Evolutionary conservation across 1,140 invertebrate species (phyloP).

Genomic region (Heliconius himera): DNA sequence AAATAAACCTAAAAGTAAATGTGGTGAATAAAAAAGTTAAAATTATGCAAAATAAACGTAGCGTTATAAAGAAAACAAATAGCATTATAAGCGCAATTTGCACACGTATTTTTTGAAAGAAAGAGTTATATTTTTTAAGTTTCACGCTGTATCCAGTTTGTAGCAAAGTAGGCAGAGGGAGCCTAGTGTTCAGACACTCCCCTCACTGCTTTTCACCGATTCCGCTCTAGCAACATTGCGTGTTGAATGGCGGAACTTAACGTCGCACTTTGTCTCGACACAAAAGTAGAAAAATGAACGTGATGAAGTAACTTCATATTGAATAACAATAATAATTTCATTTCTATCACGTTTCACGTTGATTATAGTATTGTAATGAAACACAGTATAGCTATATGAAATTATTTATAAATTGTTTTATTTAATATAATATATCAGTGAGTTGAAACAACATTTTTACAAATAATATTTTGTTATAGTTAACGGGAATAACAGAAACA

Average conservation of each 20-base stretch:
- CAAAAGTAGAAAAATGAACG: too few species aligned
- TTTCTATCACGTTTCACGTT: not conserved
- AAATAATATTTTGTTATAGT: too few species aligned
- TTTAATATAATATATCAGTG: too few species aligned
- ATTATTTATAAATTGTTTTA: not conserved
- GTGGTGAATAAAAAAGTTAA: not conserved
- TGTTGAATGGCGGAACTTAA: too few species aligned
- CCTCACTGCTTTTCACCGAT: too few species aligned
- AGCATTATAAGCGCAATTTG: not conserved
- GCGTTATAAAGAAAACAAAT: conserved; percentile 13
- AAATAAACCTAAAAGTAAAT: conserved; percentile 1
- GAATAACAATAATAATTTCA: not conserved
- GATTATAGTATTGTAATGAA: not conserved
- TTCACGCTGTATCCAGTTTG: too few species aligned
- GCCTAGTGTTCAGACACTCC: not conserved
- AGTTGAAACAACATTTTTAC: too few species aligned
- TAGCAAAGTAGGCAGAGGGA: too few species aligned
- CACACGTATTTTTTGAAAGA: not conserved
- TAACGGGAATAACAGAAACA: too few species aligned
- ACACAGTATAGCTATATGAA: not conserved
- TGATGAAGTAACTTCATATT: not conserved
- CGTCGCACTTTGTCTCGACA: too few species aligned
- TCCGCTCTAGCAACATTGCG: too few species aligned
- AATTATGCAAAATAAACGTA: conserved; percentile 11
- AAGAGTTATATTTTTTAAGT: not conserved